Conservation (phyloP, 2,797 vertebrate genomes). For the Onychomys leucogaster region DNA sequence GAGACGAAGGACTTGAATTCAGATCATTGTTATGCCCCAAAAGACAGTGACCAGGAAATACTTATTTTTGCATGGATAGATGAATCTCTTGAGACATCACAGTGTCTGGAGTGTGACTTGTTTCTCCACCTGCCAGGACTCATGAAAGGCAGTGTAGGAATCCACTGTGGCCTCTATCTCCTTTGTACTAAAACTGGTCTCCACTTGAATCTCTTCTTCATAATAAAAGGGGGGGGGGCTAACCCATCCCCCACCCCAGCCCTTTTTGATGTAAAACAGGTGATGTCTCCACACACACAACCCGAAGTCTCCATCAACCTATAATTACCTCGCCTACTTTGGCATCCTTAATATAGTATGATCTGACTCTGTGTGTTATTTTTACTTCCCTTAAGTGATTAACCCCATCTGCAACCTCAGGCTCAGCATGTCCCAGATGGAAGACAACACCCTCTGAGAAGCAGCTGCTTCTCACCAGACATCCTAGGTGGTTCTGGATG, state of each 20-base stretch:
- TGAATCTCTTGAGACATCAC: background rate
- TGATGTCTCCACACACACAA: background rate
- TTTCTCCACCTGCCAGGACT: background rate
- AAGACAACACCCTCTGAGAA: accelerated
- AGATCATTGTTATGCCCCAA: background rate
- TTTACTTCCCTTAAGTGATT: background rate
- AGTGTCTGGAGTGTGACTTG: background rate
- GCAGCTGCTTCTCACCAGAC: background rate
- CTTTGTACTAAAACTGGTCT: background rate
- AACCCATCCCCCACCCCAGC: background rate
- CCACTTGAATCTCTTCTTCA: background rate
- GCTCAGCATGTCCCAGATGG: background rate
- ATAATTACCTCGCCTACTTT: conserved; percentile 57
- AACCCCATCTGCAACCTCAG: background rate
- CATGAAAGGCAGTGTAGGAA: background rate
- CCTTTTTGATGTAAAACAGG: background rate
- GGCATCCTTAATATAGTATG: conserved; percentile 41
- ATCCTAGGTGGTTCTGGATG: background rate
- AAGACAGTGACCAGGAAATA: background rate
- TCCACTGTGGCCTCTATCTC: background rate
- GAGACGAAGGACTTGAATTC: background rate
- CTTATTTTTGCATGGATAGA: background rate
- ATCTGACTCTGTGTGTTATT: background rate
- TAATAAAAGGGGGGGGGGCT: background rate
- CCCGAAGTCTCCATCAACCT: conserved; percentile 36